Conservation (phyloP, 2,113 vertebrate species). For the Turdus rufiventris region DNA sequence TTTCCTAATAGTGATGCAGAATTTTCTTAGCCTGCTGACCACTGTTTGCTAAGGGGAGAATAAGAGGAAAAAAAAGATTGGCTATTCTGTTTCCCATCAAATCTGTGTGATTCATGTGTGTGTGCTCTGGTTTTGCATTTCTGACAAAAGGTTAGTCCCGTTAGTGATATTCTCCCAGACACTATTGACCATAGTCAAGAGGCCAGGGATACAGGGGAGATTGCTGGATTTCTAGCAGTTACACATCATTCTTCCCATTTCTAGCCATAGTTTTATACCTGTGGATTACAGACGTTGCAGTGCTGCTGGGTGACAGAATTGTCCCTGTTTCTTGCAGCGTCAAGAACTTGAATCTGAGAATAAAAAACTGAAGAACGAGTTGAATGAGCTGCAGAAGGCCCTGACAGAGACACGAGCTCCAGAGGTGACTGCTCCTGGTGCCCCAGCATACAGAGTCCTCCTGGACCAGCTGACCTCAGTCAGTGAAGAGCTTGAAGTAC, state of each 20-base stretch:
- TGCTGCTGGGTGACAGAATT: neutral
- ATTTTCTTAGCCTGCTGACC: neutral
- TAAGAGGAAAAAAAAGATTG: neutral
- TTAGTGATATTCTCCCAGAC: neutral
- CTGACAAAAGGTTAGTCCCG: neutral
- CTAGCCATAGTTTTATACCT: neutral
- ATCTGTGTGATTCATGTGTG: neutral
- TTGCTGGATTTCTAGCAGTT: neutral
- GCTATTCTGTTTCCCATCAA: neutral
- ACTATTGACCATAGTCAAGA: neutral
- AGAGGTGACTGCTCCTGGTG: slow-evolving; percentile 82
- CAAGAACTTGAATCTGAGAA: slow-evolving; percentile 98
- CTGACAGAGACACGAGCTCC: slow-evolving; percentile 80
- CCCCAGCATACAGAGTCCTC: slow-evolving; percentile 89
- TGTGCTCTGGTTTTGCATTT: neutral
- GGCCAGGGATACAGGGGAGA: neutral
- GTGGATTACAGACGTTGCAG: neutral
- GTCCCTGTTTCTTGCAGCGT: slow-evolving; percentile 74
- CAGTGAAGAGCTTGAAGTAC: slow-evolving; percentile 94
- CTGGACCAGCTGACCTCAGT: slow-evolving; percentile 91
- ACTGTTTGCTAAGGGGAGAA: neutral
- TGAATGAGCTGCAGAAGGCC: slow-evolving; percentile 88
- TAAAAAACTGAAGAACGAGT: slow-evolving; percentile 93
- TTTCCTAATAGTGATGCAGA: neutral
- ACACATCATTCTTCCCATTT: neutral